Base-by-base conservation (phyloP, 2,888 invertebrate genomes). In the Hypselothyrea guttata region DNA sequence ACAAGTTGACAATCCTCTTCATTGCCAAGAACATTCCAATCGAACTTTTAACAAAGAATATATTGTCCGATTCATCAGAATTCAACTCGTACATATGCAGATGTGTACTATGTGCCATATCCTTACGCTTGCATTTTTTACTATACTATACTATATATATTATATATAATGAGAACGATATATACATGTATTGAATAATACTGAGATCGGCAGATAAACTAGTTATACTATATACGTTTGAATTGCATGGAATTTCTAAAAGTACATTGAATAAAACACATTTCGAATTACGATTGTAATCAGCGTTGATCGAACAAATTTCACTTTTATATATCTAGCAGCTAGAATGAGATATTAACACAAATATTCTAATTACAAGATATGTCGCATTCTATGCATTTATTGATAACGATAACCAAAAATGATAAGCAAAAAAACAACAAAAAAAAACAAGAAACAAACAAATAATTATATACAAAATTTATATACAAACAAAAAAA, bases 361-460 rank as follows among this genome's bases (percentile, higher is more conserved):
- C 46, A 44, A 56, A 70, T 63, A 71, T 56, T 70, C 71, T 54
- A 49, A 59, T 52, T 65, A 53, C 49, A 72, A 65, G 74, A 79
- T 77, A 81, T 84, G 52, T 68, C 84, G 76, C 77, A 77, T 77
- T 79, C 84, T 76, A 65, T 84, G 78, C 78, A 79, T 79, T 78
- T 84, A 79, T 61, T 67, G 47, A 79, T 70, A 60, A 67, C 58
- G 56, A 52, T 75, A 71, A 73, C 56, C 71, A 33, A 55, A 63
- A 38, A 45, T 49, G 37, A 53, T 27, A 27, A 57, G 27, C 44
- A 38, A 38, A 16, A 44, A 54, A 38, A 27, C 18, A 18, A 28
- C 56, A 61, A 28, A 28, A 52, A 56, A 52, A 2, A 48, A 13
- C 35, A n/a, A n/a, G n/a, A n/a, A n/a, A 38, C 16, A 15, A 22